These are phyloP conservation scores for Boulengeromyrus knoepffleri DNA, from an alignment of 2,113 vertebrate genomes.

Conservation along the genomic window DNA sequence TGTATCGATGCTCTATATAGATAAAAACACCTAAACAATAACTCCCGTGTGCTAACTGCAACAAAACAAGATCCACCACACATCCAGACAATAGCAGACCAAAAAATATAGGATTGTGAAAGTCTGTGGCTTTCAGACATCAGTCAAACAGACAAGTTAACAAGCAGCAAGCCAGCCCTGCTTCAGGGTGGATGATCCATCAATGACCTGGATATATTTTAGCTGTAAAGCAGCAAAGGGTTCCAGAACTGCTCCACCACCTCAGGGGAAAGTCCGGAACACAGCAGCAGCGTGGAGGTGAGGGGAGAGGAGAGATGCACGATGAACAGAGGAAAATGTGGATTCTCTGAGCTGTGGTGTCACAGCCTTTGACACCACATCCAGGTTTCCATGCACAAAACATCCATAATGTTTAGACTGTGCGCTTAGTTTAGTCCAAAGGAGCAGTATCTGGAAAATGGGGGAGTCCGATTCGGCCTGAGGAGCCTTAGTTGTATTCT, in stretches of 20 bases:
- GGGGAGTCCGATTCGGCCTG: background rate
- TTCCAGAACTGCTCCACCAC: background rate
- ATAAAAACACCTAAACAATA: background rate
- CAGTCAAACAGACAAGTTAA: background rate
- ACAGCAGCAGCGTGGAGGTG: background rate
- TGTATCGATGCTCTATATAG: background rate
- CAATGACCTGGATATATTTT: background rate
- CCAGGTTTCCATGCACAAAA: background rate
- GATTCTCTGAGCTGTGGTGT: background rate
- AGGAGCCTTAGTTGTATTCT: background rate
- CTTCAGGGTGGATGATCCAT: background rate
- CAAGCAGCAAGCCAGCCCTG: background rate
- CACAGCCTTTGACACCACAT: background rate
- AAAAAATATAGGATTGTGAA: background rate
- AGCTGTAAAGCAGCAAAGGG: background rate
- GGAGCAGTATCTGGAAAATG: background rate
- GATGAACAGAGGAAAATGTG: background rate
- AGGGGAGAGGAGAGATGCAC: background rate
- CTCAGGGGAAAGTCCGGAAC: background rate
- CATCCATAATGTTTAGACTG: background rate
- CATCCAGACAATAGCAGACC: background rate
- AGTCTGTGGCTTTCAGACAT: background rate
- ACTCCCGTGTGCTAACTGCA: background rate
- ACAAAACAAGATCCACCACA: background rate
- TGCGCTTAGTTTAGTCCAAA: background rate